Evolutionary conservation across 2,113 vertebrate genomes (phyloP).

Genomic region (Aviceda subcristata): DNA sequence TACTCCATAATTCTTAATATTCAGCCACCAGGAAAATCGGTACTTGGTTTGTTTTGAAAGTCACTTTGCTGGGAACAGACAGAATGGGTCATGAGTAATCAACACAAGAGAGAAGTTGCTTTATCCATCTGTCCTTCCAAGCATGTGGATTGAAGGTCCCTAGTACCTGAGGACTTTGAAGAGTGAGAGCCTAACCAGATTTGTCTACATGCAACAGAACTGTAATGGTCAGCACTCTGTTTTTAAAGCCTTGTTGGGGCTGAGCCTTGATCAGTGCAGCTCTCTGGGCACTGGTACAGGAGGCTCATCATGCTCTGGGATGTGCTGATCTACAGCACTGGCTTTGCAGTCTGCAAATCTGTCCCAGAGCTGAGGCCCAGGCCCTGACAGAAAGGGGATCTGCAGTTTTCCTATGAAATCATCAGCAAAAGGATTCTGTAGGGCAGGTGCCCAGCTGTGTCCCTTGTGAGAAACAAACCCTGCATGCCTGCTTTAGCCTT

Average conservation of each 20-base stretch:
- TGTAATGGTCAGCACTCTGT: not conserved
- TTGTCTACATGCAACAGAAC: not conserved
- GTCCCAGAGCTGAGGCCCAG: not conserved
- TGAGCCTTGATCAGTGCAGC: not conserved
- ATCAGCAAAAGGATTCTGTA: not conserved
- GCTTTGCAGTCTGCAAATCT: not conserved
- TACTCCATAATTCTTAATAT: not conserved
- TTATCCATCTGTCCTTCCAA: not conserved
- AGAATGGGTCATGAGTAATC: not conserved
- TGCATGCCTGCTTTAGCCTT: not conserved
- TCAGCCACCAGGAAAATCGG: slow-evolving; percentile 17
- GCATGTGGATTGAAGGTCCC: not conserved
- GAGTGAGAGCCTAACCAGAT: not conserved
- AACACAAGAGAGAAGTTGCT: not conserved
- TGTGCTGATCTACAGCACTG: not conserved
- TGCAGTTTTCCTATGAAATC: not conserved
- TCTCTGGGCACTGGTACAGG: not conserved
- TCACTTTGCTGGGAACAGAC: not conserved
- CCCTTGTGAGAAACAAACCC: not conserved
- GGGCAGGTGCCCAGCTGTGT: not conserved
- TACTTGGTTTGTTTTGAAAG: slow-evolving; percentile 23
- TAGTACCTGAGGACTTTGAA: not conserved
- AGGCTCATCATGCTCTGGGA: not conserved
- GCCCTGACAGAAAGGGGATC: not conserved
- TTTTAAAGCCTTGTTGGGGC: not conserved